A percentile compares a stretch with the other conserved stretches of the same genome.
These are phyloP conservation scores for Emydoidea blandingii DNA, from an alignment of 2,797 vertebrate species.

Conservation along the genomic window DNA sequence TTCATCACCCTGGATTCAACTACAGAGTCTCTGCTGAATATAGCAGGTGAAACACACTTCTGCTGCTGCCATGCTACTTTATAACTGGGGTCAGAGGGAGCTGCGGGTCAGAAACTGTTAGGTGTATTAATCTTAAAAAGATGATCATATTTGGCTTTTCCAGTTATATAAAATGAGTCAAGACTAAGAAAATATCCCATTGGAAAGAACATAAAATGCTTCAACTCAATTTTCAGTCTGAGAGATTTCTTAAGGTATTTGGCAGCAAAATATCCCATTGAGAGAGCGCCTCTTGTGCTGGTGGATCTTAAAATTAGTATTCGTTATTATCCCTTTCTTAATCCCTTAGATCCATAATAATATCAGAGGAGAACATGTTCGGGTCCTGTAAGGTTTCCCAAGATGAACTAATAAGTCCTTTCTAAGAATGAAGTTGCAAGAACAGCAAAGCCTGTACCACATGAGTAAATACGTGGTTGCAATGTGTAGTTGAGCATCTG, in stretches of 20 bases:
- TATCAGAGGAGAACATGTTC: accelerated
- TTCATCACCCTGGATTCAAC: slow-evolving; percentile 44
- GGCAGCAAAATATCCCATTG: accelerated
- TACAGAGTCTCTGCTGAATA: slow-evolving; percentile 36
- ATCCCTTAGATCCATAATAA: accelerated
- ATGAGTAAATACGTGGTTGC: background rate
- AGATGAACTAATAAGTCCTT: background rate
- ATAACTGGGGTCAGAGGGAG: background rate
- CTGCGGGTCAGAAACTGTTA: background rate
- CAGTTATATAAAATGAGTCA: accelerated
- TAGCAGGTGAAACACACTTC: slow-evolving; percentile 53
- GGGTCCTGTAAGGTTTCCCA: accelerated
- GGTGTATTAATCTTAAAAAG: accelerated
- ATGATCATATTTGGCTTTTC: background rate
- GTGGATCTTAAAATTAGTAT: background rate
- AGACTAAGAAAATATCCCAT: background rate
- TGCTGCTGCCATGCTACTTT: accelerated
- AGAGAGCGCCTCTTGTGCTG: background rate
- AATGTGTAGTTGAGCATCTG: background rate
- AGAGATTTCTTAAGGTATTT: background rate
- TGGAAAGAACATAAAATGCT: background rate
- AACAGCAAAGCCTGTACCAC: background rate
- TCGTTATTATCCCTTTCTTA: background rate
- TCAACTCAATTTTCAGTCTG: background rate
- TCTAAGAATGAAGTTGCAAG: accelerated